Conservation (phyloP, 2,113 vertebrate species). For the Choloepus hoffmanni region DNA sequence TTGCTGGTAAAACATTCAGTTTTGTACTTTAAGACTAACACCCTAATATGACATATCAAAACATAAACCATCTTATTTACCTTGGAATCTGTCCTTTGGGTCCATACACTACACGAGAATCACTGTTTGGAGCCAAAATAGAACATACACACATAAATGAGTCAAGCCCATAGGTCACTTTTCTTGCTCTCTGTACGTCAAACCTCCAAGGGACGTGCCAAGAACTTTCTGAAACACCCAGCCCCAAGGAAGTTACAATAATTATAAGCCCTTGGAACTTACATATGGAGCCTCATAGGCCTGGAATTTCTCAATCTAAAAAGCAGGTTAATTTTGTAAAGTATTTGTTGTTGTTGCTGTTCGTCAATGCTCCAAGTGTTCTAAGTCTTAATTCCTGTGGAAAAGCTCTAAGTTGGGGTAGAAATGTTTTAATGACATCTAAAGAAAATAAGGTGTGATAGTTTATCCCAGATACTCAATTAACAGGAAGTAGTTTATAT, state of each 20-base stretch:
- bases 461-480: constrained; percentile 39
- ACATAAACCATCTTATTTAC: constrained; percentile 22
- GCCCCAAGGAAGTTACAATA: constrained; percentile 46
- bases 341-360: not conserved
- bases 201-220: constrained; percentile 11
- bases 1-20: constrained; percentile 36
- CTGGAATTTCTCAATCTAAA: constrained; percentile 17
- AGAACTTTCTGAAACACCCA: constrained; percentile 45
- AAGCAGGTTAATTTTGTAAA: constrained; percentile 38
- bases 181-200: constrained; percentile 28
- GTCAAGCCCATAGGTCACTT: not conserved
- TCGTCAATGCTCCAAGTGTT: constrained; percentile 48
- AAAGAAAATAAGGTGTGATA: constrained; percentile 29
- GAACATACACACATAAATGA: not conserved
- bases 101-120: not conserved
- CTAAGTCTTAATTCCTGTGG: constrained; percentile 16
- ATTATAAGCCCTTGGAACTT: constrained; percentile 50
- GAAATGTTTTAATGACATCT: constrained; percentile 54
- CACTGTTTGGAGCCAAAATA: constrained; percentile 20
- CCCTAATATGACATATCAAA: not conserved
- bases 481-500: constrained; percentile 74
- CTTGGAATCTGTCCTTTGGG: not conserved
- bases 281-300: not conserved
- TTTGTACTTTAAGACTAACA: constrained; percentile 28
- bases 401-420: constrained; percentile 54